These are phyloP conservation scores for Drosophila falleni DNA, from an alignment of 2,888 invertebrate species.

Conservation along the genomic window DNA sequence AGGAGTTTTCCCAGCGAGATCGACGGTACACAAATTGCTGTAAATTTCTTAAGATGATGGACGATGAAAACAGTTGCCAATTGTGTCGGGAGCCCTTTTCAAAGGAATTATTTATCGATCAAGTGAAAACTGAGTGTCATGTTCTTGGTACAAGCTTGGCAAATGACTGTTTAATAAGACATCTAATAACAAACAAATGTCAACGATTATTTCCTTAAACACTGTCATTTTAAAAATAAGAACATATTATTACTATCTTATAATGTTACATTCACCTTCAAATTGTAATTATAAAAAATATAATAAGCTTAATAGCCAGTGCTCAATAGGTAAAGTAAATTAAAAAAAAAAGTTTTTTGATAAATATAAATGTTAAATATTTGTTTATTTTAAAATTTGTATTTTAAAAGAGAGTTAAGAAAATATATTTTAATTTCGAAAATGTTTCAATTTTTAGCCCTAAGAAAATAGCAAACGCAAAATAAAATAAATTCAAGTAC, in stretches of 20 bases:
- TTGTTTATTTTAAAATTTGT: too few relatives aligned
- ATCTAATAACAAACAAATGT: not conserved
- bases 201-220: not conserved
- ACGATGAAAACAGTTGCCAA: not conserved
- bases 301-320: too few relatives aligned
- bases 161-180: not conserved
- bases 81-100: not conserved
- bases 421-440: too few relatives aligned
- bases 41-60: not conserved
- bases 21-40: conserved; percentile 2
- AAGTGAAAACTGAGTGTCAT: not conserved
- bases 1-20: not conserved
- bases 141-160: not conserved
- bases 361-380: too few relatives aligned
- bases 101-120: not conserved
- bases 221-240: too few relatives aligned
- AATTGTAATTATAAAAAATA: too few relatives aligned
- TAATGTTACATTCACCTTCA: too few relatives aligned
- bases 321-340: too few relatives aligned
- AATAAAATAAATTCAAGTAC: not conserved
- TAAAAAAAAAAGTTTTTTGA: too few relatives aligned
- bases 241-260: too few relatives aligned
- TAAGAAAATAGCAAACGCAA: conserved; percentile 17
- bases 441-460: conserved; percentile 3
- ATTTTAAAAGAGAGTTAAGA: too few relatives aligned